Evolutionary conservation across 1,140 invertebrate genomes (phyloP).

Genomic region (Nasonia longicornis): DNA sequence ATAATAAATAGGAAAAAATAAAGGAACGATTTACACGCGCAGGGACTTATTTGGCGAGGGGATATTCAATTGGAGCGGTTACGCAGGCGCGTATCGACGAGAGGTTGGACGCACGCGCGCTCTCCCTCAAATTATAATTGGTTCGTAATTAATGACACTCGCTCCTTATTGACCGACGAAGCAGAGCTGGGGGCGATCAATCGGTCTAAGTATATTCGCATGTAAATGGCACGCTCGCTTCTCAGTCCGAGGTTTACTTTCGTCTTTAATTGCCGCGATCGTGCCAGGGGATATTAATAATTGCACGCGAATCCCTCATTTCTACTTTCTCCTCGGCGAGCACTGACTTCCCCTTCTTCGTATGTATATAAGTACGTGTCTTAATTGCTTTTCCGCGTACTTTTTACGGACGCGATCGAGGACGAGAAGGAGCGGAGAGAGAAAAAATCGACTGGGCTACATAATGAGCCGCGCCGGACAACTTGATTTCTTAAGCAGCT

Average conservation of each 20-base stretch:
- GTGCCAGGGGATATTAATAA: constrained; percentile 43
- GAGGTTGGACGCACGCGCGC: background rate
- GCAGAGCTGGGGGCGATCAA: constrained; percentile 33
- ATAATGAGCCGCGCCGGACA: constrained; percentile 8
- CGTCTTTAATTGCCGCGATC: constrained; percentile 36
- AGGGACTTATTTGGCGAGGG: background rate
- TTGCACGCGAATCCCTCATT: constrained; percentile 29
- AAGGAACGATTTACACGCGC: background rate
- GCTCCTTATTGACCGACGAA: constrained; percentile 55
- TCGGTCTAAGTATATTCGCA: constrained; percentile 20
- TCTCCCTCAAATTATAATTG: constrained; percentile 58
- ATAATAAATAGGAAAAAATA: background rate
- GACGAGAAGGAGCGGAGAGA: background rate
- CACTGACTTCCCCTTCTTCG: background rate
- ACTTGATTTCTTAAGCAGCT: constrained; percentile 16
- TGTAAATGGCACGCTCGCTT: constrained; percentile 39
- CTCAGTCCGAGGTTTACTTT: constrained; percentile 27
- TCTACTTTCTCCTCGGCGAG: constrained; percentile 13
- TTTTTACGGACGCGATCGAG: background rate
- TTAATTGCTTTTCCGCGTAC: constrained; percentile 7
- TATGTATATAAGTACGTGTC: background rate
- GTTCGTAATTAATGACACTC: constrained; percentile 61
- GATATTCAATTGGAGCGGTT: constrained; percentile 8
- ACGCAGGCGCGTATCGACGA: background rate
- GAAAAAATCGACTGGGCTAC: background rate